Conservation (phyloP, 2,888 invertebrate genomes). For the Aphidius colemani region DNA sequence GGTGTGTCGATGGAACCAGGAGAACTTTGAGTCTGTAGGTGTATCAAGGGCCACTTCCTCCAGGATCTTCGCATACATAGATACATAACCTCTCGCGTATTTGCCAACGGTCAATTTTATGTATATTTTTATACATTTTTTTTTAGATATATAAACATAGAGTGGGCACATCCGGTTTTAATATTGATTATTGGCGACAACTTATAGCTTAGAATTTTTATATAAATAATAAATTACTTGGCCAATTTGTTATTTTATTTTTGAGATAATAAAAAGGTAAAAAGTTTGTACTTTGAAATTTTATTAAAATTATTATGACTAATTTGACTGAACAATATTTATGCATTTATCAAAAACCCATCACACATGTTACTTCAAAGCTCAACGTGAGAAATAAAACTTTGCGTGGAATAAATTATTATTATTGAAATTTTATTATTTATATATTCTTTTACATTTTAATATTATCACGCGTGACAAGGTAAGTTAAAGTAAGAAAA, state of each 20-base stretch:
- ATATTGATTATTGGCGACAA: too few species aligned
- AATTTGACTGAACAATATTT: too few species aligned
- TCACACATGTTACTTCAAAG: background rate
- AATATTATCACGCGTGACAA: background rate
- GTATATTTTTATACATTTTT: background rate
- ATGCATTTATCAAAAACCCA: too few species aligned
- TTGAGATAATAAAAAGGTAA: too few species aligned
- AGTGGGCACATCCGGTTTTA: conserved; percentile 14
- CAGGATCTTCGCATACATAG: conserved; percentile 4
- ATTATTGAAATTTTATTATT: conserved; percentile 2
- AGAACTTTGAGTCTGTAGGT: conserved; percentile 15
- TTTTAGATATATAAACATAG: background rate
- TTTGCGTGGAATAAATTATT: conserved; percentile 11
- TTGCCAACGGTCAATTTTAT: conserved; percentile 20
- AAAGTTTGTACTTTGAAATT: too few species aligned
- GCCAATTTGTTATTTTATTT: too few species aligned
- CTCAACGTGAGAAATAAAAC: conserved; percentile 10
- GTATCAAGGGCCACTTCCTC: conserved; percentile 27
- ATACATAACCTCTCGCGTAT: conserved; percentile 2
- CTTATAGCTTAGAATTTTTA: too few species aligned
- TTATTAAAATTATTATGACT: too few species aligned
- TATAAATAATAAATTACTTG: too few species aligned
- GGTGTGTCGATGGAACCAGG: conserved; percentile 33
- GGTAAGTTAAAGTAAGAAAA: background rate
- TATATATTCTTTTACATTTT: background rate